Evolutionary conservation across 2,888 invertebrate genomes (phyloP).

Genomic region (Pinctada fucata): DNA sequence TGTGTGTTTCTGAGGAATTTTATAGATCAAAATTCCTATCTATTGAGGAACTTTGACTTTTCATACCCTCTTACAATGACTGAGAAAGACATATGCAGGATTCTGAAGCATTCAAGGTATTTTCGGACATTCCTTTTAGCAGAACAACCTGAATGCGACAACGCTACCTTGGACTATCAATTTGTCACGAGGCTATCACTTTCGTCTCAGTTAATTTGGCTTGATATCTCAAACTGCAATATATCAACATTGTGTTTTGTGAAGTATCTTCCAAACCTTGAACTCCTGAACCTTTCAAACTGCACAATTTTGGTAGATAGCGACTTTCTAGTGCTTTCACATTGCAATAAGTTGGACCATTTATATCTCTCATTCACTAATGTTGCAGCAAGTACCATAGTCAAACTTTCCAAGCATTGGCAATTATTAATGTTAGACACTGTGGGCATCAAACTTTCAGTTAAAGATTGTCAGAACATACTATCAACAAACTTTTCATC

Average conservation of each 20-base stretch:
- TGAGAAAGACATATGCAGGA: constrained; percentile 4
- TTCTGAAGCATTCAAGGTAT: constrained; percentile 22
- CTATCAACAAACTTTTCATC: constrained; percentile 10
- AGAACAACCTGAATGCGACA: not conserved
- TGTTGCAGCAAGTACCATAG: constrained; percentile 30
- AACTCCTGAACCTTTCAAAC: constrained; percentile 31
- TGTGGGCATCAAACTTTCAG: constrained; percentile 29
- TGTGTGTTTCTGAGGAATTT: not conserved
- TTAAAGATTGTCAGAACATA: constrained; percentile 23
- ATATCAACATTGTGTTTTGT: constrained; percentile 35
- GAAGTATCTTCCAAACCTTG: constrained; percentile 12
- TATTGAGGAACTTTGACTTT: constrained; percentile 36
- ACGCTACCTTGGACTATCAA: not conserved
- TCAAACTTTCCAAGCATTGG: constrained; percentile 23
- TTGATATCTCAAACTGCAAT: constrained; percentile 29
- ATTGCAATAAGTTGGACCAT: constrained; percentile 32
- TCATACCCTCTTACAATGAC: not conserved
- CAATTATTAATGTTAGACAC: constrained; percentile 34
- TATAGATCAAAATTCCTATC: constrained; percentile 6
- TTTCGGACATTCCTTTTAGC: constrained; percentile 24
- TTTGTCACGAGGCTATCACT: not conserved
- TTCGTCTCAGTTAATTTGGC: constrained; percentile 20
- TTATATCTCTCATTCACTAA: constrained; percentile 37
- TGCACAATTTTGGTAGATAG: constrained; percentile 28
- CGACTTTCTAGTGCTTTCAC: constrained; percentile 33